Base-by-base conservation (phyloP, 1,140 invertebrate genomes). In the Brachionus angularis region DNA sequence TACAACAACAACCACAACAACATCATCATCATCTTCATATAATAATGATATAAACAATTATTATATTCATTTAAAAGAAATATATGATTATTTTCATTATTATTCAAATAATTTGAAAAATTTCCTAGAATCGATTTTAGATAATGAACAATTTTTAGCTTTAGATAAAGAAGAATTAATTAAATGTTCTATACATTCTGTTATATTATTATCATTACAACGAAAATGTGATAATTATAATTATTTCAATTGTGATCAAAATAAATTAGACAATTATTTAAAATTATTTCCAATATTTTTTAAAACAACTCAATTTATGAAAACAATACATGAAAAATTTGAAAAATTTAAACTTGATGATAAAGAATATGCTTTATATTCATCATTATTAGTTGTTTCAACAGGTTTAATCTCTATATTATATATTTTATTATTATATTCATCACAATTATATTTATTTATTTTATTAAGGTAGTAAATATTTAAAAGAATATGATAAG, bases 291-390 rank as follows among this genome's bases (percentile, higher is more conserved):
- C 62, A 50, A 23, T 50, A 18, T 67, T 67, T 67, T 67, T 33
- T 16, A 46, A 50, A 18, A 50, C 62, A 46, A 21, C 42, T 23
- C 47, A 47, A 47, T 67, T 67, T 27, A 67, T 67, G 62, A 46
- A 50, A 25, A 67, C 29, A 21, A 31, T 67, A 23, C 42, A 67
- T 50, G 62, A 67, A 50, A 67, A 67, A 34, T 67, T 67, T 50
- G 62, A 67, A 67, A 67, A 67, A 44, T 70, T 70, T 27, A 70
- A 70, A 52, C 46, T 70, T 10, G 67, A 70, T 21, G 67, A 70
- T 16, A 70, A 70, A 70, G 67, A 70, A 44, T 70, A 50, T 25
- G 46, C 67, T 25, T 31, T 70, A 3, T 70, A 50, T 18, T 33
- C 46, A 36, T 29, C 67, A 8, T 29, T 70, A 29, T 18, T 70